These are phyloP conservation scores for Eurosta solidaginis DNA, from an alignment of 1,140 invertebrate genomes.

Conservation along the genomic window DNA sequence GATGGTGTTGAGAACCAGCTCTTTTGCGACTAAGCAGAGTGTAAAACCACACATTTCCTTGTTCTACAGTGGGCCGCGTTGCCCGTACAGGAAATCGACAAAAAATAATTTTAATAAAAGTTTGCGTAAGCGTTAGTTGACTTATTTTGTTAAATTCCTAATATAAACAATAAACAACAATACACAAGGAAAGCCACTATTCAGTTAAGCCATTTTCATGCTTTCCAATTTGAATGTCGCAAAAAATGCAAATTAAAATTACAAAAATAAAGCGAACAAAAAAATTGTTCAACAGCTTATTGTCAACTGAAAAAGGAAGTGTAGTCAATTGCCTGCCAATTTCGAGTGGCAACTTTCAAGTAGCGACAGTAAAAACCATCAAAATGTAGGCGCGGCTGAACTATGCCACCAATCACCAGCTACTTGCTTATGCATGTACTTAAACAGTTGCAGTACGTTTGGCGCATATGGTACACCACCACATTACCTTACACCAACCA, in stretches of 20 bases:
- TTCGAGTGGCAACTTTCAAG: background rate
- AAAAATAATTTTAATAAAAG: background rate
- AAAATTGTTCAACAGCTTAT: too few species aligned
- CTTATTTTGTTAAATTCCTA: background rate
- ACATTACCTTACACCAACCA: too few species aligned
- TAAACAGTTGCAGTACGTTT: too few species aligned
- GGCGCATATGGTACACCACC: background rate
- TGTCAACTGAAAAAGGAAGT: background rate
- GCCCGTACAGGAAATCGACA: background rate
- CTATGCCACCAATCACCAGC: background rate
- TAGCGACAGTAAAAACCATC: background rate
- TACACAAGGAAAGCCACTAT: too few species aligned
- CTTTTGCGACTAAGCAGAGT: too few species aligned
- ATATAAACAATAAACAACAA: background rate
- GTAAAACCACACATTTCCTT: too few species aligned
- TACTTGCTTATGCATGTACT: background rate
- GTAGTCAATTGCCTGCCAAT: background rate
- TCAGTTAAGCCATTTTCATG: too few species aligned
- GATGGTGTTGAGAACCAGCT: too few species aligned
- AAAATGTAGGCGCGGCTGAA: background rate
- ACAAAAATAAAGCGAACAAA: too few species aligned
- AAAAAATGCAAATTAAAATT: too few species aligned
- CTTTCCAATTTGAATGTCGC: too few species aligned
- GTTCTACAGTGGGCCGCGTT: background rate
- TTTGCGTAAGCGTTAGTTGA: background rate